Conservation (phyloP, 2,113 vertebrate species). For the Chrysochloris asiatica region DNA sequence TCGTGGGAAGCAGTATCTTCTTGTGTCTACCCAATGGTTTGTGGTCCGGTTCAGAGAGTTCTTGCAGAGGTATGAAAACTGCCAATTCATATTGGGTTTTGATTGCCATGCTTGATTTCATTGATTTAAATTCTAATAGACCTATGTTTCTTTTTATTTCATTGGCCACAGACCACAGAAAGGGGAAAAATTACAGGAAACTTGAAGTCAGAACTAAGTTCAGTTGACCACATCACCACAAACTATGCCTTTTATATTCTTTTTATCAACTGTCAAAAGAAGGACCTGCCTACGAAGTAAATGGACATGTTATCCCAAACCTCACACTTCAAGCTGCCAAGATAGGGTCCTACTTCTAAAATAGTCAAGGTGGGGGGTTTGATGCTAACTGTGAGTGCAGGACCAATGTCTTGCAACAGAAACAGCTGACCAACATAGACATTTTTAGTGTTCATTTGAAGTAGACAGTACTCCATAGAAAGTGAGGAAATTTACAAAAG, state of each 20-base stretch:
- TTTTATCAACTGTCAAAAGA: conserved; percentile 19
- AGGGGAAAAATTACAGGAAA: conserved; percentile 8
- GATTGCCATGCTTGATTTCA: neutral
- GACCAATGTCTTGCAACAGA: too few relatives aligned
- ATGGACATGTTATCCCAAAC: neutral
- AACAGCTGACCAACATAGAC: neutral
- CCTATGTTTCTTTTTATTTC: conserved; percentile 37
- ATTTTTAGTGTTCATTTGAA: neutral
- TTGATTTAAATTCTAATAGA: conserved; percentile 10
- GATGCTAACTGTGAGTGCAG: neutral
- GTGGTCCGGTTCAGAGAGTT: conserved; percentile 92
- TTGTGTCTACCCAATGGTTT: conserved; percentile 93
- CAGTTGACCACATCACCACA: neutral
- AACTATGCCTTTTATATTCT: neutral
- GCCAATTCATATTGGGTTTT: neutral
- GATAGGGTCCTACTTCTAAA: neutral
- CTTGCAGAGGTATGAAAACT: conserved; percentile 90
- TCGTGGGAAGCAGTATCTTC: conserved; percentile 92
- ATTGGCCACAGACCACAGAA: conserved; percentile 35
- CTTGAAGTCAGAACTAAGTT: conserved; percentile 39
- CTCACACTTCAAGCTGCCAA: neutral
- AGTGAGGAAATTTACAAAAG: neutral
- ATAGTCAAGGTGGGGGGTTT: neutral
- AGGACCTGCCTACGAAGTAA: neutral
- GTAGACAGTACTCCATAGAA: neutral